Conservation (phyloP, 2,888 invertebrate genomes). For the Drosophila picticornis region DNA sequence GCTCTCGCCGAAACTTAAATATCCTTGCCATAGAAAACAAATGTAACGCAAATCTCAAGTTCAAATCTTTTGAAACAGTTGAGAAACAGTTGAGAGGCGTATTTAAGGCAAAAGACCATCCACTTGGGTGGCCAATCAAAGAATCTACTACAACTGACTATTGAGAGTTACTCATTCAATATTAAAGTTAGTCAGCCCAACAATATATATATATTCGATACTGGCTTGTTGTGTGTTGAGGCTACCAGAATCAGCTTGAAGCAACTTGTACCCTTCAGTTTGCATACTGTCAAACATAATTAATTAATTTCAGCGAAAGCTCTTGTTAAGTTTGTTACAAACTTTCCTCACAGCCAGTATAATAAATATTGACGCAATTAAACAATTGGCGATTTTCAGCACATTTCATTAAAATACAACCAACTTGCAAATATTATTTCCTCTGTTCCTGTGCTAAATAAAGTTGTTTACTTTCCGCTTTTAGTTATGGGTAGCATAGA, state of each 20-base stretch:
- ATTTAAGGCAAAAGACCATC: neutral
- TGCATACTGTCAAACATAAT: conserved; percentile 60
- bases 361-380: conserved; percentile 54
- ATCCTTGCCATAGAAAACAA: neutral
- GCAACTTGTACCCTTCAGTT: conserved; percentile 49
- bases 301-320: conserved; percentile 59
- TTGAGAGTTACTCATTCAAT: neutral
- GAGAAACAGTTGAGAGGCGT: neutral
- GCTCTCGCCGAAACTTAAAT: neutral
- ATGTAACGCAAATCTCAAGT: neutral
- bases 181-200: neutral
- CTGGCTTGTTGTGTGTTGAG: conserved; percentile 53
- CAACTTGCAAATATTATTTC: conserved; percentile 19
- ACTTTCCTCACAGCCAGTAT: conserved; percentile 27
- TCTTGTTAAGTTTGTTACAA: conserved; percentile 29
- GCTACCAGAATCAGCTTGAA: conserved; percentile 47
- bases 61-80: neutral
- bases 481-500: neutral
- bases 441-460: neutral
- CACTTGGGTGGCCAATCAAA: neutral
- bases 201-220: conserved; percentile 8
- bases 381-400: conserved; percentile 32
- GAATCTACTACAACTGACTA: neutral
- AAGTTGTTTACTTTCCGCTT: neutral
- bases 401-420: conserved; percentile 43